A percentile compares a stretch with the other conserved stretches of the same genome.
Evolutionary conservation across 2,113 vertebrate species (phyloP).

Genomic region (Colaptes auratus): DNA sequence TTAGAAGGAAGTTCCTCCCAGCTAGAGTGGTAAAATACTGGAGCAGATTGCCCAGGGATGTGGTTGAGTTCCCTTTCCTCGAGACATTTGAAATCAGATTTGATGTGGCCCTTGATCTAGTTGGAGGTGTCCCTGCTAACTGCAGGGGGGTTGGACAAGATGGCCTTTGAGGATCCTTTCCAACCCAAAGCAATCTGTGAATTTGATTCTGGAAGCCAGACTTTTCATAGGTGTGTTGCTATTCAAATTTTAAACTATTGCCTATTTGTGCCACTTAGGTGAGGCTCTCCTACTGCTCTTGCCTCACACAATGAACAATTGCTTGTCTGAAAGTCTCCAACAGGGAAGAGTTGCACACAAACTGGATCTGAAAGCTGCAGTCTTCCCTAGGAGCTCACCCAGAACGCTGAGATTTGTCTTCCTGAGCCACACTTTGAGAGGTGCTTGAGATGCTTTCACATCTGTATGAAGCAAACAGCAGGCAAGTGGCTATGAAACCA

Average conservation of each 20-base stretch:
- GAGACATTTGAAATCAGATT: too few relatives aligned
- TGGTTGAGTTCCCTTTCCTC: too few relatives aligned
- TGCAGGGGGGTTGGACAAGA: too few relatives aligned
- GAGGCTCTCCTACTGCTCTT: not conserved
- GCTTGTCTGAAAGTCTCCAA: not conserved
- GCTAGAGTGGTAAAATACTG: too few relatives aligned
- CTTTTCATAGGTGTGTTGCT: not conserved
- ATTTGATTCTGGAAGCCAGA: not conserved
- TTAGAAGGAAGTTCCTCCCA: too few relatives aligned
- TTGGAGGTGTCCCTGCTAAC: too few relatives aligned
- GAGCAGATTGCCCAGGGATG: too few relatives aligned
- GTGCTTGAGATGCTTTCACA: not conserved
- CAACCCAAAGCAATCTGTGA: not conserved
- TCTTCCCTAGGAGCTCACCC: not conserved
- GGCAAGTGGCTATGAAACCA: not conserved
- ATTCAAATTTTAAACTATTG: not conserved
- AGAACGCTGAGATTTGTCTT: not conserved
- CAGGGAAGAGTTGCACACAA: not conserved
- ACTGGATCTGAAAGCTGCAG: not conserved
- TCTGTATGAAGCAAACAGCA: slow-evolving; percentile 1
- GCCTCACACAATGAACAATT: not conserved
- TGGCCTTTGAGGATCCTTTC: too few relatives aligned
- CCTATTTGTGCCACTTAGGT: not conserved
- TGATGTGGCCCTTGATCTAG: too few relatives aligned
- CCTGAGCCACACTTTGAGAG: not conserved